A percentile compares a stretch with the other conserved stretches of the same genome.
Evolutionary conservation across 2,113 vertebrate species (phyloP).

Genomic region (Alethe diademata): DNA sequence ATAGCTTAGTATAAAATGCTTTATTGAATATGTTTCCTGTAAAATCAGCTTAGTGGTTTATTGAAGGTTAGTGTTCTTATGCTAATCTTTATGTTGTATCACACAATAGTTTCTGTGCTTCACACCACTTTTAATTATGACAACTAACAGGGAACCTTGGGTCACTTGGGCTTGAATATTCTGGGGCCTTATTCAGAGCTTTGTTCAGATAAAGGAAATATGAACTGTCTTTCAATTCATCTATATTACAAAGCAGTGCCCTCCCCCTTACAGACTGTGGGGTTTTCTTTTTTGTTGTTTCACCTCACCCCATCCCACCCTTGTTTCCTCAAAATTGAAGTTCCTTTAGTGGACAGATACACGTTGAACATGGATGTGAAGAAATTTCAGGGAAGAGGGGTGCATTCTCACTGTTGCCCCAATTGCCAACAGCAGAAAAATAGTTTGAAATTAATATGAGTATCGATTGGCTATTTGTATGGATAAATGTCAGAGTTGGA

Average conservation of each 20-base stretch:
- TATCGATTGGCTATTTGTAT: neutral
- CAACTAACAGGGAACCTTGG: neutral
- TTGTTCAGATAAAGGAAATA: neutral
- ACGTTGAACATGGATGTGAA: neutral
- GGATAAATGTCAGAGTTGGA: neutral
- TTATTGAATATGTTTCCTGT: slow-evolving; percentile 29
- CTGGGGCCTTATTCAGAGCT: neutral
- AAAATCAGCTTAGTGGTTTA: slow-evolving; percentile 3
- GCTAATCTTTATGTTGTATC: neutral
- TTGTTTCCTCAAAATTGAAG: neutral
- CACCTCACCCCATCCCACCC: neutral
- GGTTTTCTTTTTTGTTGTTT: neutral
- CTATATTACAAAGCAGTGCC: neutral
- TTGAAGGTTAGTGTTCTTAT: neutral
- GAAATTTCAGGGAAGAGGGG: neutral
- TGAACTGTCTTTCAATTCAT: neutral
- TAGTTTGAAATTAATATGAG: neutral
- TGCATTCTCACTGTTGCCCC: neutral
- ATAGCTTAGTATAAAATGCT: slow-evolving; percentile 27
- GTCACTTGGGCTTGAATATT: neutral
- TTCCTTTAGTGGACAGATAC: neutral
- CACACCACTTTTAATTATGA: neutral
- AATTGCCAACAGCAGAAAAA: neutral
- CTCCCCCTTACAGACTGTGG: neutral
- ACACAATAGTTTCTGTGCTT: neutral